Evolutionary conservation across 2,113 vertebrate genomes (phyloP).

Genomic region (Alectura lathami): DNA sequence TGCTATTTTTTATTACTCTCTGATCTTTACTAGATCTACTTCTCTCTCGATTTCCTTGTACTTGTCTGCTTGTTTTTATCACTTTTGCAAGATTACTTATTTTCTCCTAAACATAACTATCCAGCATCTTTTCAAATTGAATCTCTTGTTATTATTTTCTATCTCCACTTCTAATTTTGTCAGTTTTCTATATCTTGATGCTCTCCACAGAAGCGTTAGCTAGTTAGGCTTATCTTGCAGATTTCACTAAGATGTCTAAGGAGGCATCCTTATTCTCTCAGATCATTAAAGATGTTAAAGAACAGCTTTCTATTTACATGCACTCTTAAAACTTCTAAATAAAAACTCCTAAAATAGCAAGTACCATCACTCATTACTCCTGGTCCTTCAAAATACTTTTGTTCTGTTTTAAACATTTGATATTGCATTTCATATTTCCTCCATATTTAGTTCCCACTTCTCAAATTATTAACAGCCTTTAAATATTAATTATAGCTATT

Average conservation of each 20-base stretch:
- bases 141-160: not conserved
- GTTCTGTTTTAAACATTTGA: not conserved
- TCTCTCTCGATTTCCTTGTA: not conserved
- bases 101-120: not conserved
- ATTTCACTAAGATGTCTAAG: not conserved
- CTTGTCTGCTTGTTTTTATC: not conserved
- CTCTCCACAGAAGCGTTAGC: not conserved
- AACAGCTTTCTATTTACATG: not conserved
- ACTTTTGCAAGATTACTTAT: not conserved
- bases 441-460: not conserved
- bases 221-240: not conserved
- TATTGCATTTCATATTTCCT: not conserved
- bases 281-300: not conserved
- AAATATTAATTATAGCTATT: not conserved
- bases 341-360: too few species aligned
- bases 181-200: not conserved
- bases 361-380: not conserved
- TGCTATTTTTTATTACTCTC: not conserved
- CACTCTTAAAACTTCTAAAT: not conserved
- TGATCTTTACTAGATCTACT: not conserved
- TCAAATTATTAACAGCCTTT: not conserved
- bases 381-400: not conserved
- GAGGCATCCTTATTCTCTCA: not conserved
- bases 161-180: not conserved
- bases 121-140: not conserved